Conservation (phyloP, 2,113 vertebrate species). For the Myotis davidii region DNA sequence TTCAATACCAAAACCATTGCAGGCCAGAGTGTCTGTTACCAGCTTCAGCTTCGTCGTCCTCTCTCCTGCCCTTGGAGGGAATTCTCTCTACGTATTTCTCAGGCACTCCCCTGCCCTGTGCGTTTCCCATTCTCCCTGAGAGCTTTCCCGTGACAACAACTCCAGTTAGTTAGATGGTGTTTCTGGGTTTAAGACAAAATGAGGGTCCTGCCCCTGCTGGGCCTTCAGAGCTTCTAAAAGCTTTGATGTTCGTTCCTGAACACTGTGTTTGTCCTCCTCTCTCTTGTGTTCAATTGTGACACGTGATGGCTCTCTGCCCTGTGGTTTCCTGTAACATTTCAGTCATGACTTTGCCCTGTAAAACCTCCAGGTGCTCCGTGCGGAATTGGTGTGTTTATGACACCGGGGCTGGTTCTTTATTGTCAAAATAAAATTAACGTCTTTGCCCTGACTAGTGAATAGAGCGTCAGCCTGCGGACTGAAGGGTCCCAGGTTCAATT, state of each 20-base stretch:
- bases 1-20: not conserved
- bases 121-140: not conserved
- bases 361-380: not conserved
- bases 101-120: not conserved
- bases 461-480: too few species aligned
- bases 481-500: too few species aligned
- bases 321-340: constrained; percentile 42
- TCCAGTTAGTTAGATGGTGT: not conserved
- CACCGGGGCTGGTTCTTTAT: not conserved
- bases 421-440: constrained; percentile 47
- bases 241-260: not conserved
- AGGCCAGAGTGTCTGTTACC: not conserved
- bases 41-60: not conserved
- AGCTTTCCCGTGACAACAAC: not conserved
- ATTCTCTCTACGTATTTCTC: not conserved
- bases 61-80: not conserved
- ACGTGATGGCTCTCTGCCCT: not conserved
- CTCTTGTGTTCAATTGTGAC: not conserved
- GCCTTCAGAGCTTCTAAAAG: constrained; percentile 15
- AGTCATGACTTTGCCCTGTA: not conserved
- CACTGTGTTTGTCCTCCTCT: not conserved
- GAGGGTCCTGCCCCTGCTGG: not conserved
- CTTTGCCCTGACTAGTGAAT: too few species aligned
- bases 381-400: constrained; percentile 1
- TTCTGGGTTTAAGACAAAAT: constrained; percentile 30